A percentile compares a stretch with the other conserved stretches of the same genome.
Evolutionary conservation across 2,888 invertebrate species (phyloP).

Genomic region (Macrophya annulata): DNA sequence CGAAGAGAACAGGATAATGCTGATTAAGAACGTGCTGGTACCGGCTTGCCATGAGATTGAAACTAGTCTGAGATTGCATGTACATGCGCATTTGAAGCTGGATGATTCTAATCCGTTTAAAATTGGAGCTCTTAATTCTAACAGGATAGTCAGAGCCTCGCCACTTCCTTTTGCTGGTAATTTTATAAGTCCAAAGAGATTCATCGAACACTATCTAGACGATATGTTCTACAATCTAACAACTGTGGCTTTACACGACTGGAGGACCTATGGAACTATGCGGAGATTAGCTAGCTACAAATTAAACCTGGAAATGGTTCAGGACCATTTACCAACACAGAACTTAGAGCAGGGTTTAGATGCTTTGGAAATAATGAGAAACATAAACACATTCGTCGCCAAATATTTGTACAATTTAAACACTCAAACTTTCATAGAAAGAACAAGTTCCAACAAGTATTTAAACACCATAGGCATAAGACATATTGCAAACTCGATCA

Average conservation of each 20-base stretch:
- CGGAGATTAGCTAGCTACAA: conserved; percentile 93
- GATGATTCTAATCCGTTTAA: conserved; percentile 88
- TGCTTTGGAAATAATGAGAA: conserved; percentile 97
- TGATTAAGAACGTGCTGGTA: conserved; percentile 84
- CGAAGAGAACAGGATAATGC: conserved; percentile 74
- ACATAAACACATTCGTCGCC: conserved; percentile 96
- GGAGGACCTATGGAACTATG: conserved; percentile 99
- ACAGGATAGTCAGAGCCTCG: conserved; percentile 78
- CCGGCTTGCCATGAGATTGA: conserved; percentile 94
- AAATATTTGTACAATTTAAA: conserved; percentile 97
- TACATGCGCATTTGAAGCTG: conserved; percentile 93
- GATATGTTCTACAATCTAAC: conserved; percentile 98
- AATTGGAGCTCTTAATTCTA: conserved; percentile 83
- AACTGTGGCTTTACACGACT: conserved; percentile 97
- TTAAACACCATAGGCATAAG: conserved; percentile 97
- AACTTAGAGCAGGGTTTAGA: conserved; percentile 98
- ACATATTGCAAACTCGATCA: conserved; percentile 97
- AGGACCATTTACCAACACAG: conserved; percentile 97
- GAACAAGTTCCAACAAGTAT: conserved; percentile 94
- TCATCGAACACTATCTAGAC: conserved; percentile 95
- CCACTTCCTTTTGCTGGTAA: conserved; percentile 68
- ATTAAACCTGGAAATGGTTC: conserved; percentile 90
- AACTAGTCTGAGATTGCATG: conserved; percentile 94
- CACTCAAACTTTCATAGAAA: conserved; percentile 97
- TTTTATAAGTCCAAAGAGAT: conserved; percentile 74